These are phyloP conservation scores for Cariama cristata DNA, from an alignment of 2,113 vertebrate species.

Conservation along the genomic window DNA sequence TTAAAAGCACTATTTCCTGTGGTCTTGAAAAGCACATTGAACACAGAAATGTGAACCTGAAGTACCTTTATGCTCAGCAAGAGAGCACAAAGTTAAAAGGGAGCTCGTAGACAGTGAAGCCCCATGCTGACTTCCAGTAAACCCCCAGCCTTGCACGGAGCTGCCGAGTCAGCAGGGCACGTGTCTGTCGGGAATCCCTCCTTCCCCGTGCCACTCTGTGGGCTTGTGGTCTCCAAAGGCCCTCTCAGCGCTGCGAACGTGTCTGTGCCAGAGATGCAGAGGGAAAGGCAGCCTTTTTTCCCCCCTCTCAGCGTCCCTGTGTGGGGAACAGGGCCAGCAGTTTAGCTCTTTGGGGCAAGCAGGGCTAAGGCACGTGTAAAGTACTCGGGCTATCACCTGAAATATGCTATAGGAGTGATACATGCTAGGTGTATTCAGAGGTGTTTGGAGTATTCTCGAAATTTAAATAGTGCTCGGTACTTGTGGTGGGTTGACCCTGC, in stretches of 20 bases:
- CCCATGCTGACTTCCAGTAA: neutral
- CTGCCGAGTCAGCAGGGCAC: neutral
- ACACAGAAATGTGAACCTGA: neutral
- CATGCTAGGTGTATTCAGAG: too few relatives aligned
- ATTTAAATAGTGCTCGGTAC: neutral
- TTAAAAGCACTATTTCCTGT: slow-evolving; percentile 47
- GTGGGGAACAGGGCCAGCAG: neutral
- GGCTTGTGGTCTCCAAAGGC: neutral
- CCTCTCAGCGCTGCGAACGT: rapidly evolving
- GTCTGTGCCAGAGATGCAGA: neutral
- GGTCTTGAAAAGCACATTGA: neutral
- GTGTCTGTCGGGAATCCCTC: neutral
- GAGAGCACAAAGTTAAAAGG: neutral
- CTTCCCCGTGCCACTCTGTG: rapidly evolving
- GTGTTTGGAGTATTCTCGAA: neutral
- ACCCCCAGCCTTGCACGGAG: rapidly evolving
- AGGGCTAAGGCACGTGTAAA: neutral
- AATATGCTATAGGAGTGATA: neutral
- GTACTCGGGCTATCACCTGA: neutral
- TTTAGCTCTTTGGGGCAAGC: neutral
- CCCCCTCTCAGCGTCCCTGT: neutral
- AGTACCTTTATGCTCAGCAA: neutral
- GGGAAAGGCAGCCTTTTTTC: neutral
- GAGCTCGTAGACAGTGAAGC: neutral
- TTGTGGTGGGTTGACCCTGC: neutral